Percentiles rank a stretch among this genome's conserved stretches.
These are phyloP conservation scores for Drosophila santomea DNA, from an alignment of 1,140 invertebrate species.

Conservation along the genomic window DNA sequence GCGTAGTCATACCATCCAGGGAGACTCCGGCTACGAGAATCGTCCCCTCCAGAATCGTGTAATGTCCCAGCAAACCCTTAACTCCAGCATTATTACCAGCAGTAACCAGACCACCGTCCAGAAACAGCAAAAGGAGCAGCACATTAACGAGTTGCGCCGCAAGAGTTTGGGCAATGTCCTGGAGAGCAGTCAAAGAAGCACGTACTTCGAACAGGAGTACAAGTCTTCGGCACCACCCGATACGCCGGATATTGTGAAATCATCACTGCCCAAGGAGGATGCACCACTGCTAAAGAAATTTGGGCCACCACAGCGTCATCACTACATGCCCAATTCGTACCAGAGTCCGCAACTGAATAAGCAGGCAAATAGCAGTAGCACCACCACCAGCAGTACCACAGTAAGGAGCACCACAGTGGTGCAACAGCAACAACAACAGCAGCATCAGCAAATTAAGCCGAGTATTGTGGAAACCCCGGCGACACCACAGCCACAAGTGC, in stretches of 20 bases:
- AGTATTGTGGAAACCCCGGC: conserved; percentile 75
- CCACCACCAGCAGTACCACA: conserved; percentile 14
- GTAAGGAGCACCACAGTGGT: conserved; percentile 26
- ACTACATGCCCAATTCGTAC: conserved; percentile 80
- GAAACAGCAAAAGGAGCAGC: conserved; percentile 31
- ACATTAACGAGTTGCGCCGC: conserved; percentile 57
- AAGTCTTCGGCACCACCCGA: conserved; percentile 78
- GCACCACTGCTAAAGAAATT: conserved; percentile 79
- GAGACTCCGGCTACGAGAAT: conserved; percentile 25
- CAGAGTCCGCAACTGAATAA: conserved; percentile 71
- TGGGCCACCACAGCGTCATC: conserved; percentile 78
- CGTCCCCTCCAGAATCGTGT: conserved; percentile 49
- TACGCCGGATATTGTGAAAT: conserved; percentile 82
- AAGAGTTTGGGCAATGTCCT: conserved; percentile 73
- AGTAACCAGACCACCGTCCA: conserved; percentile 14
- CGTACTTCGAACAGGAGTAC: conserved; percentile 62
- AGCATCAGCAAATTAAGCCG: conserved; percentile 54
- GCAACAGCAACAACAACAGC: conserved; percentile 18
- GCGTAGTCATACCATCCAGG: conserved; percentile 60
- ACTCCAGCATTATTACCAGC: conserved; percentile 4
- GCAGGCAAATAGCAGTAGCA: conserved; percentile 4
- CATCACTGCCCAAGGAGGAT: conserved; percentile 79
- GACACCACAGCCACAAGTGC: conserved; percentile 56
- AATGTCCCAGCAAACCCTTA: conserved; percentile 62
- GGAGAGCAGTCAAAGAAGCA: conserved; percentile 42